Evolutionary conservation across 2,797 vertebrate genomes (phyloP), one percentile per base, ranked within the genome.

Genomic region (Enteromius thamalakanensis): DNA sequence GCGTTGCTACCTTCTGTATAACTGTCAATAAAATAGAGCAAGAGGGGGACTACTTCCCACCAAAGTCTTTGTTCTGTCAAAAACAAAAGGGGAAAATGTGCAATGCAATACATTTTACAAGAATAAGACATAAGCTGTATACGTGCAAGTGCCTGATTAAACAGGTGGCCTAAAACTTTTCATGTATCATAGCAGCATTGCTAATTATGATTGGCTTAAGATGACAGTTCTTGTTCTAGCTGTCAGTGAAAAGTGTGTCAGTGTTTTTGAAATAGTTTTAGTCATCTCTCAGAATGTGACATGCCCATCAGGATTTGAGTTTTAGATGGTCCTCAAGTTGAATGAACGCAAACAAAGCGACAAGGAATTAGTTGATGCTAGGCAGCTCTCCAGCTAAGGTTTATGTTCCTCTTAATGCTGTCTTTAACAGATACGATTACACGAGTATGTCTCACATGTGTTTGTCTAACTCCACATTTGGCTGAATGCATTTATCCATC

Each of bases 341-440:
- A 94, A 94, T 93, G 92, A 93, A 92, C 86, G 89, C 91, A 92
- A 90, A 95, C 92, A 94, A 94, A 93, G 93, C 93, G 86, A 89
- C 87, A 55, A 92, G 93, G 92, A 93, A 94, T 94, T 94, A 95
- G 91, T 90, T 51, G 65, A 92, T 89, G 91, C 91, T 87, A 94
- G 93, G 92, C 93, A 94, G 91, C 91, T 91, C 92, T 94, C 93
- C 93, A 93, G 93, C 91, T 92, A 93, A 92, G 94, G 91, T 94
- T 94, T 94, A 93, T 91, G 92, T 92, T 94, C 92, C 89, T 93
- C 92, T 92, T 94, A 93, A 94, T 94, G 93, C 93, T 92, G 94
- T 93, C 93, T 92, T 93, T 94, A 93, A 93, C 93, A 93, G 94
- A 94, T 94, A 93, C 93, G 93, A 95, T 95, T 94, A 95, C 94